These are phyloP conservation scores for Takifugu flavidus DNA, from an alignment of 2,113 vertebrate species.

Conservation along the genomic window DNA sequence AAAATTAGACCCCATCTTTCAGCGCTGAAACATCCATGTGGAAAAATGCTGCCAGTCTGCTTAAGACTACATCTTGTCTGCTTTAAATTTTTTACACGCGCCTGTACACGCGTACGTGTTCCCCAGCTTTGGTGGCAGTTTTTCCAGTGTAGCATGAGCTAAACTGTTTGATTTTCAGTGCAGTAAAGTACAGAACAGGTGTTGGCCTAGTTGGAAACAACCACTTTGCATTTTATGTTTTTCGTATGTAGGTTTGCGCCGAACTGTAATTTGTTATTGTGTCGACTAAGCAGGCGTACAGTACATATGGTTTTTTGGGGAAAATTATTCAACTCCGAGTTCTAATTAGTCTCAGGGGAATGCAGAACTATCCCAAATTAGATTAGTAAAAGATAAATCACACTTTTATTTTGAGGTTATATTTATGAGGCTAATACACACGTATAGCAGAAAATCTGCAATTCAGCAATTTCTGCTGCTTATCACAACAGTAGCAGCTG, in stretches of 20 bases:
- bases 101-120: constrained; percentile 20
- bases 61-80: constrained; percentile 35
- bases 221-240: constrained; percentile 6
- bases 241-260: constrained; percentile 32
- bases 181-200: constrained; percentile 59
- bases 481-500: background rate
- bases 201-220: constrained; percentile 53
- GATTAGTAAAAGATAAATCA: background rate
- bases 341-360: background rate
- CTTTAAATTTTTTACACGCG: constrained; percentile 30
- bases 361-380: background rate
- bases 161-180: constrained; percentile 36
- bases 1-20: constrained; percentile 14
- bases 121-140: constrained; percentile 48
- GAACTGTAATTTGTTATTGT: constrained; percentile 5
- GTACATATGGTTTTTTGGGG: background rate
- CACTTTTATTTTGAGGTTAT: too few relatives aligned
- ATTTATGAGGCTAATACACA: too few relatives aligned
- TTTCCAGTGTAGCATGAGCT: constrained; percentile 52
- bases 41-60: constrained; percentile 43
- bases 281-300: background rate
- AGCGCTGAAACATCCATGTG: constrained; percentile 27
- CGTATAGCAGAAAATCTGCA: too few relatives aligned
- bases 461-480: too few relatives aligned
- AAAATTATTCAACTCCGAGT: background rate